These are phyloP conservation scores for Drepana arcuata DNA, from an alignment of 1,140 invertebrate genomes.

Conservation along the genomic window DNA sequence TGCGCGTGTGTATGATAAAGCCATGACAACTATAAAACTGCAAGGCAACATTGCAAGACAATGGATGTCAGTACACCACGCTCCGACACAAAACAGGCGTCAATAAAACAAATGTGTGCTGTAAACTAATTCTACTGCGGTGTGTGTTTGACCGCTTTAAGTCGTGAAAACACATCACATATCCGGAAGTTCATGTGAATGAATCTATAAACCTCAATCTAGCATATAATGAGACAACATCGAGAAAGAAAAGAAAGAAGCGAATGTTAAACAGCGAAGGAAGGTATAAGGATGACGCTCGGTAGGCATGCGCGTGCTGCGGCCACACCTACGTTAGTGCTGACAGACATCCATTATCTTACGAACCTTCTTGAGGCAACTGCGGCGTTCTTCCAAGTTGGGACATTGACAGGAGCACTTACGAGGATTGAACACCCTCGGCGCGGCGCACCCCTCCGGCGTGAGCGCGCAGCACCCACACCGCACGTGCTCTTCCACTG, in stretches of 20 bases:
- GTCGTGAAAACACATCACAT: no score
- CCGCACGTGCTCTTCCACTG: conserved; percentile 41
- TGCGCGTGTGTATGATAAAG: no score
- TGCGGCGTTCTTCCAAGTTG: conserved; percentile 47
- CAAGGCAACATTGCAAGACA: conserved; percentile 46
- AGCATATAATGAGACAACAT: no score
- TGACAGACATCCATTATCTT: conserved; percentile 62
- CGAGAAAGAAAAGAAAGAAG: conserved; percentile 12
- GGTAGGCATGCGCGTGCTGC: conserved; percentile 31
- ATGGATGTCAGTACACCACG: conserved; percentile 54
- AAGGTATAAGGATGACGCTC: conserved; percentile 14
- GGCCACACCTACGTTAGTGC: conserved; percentile 34
- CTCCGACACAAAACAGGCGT: conserved; percentile 11
- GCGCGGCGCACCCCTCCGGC: conserved; percentile 29
- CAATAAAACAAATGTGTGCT: no score
- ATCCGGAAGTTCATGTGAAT: no score
- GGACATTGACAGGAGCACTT: conserved; percentile 65
- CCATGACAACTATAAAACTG: no score
- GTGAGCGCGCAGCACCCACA: conserved; percentile 41
- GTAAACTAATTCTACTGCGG: conserved; percentile 3
- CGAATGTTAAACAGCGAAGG: conserved; percentile 13
- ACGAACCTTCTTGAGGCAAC: conserved; percentile 57
- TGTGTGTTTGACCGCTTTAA: no score
- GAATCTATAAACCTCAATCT: no score
- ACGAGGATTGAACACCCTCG: conserved; percentile 53